Percentiles rank a stretch among this genome's conserved stretches.
These are phyloP conservation scores for Harpagoxenus sublaevis DNA, from an alignment of 2,888 invertebrate genomes.

Conservation along the genomic window DNA sequence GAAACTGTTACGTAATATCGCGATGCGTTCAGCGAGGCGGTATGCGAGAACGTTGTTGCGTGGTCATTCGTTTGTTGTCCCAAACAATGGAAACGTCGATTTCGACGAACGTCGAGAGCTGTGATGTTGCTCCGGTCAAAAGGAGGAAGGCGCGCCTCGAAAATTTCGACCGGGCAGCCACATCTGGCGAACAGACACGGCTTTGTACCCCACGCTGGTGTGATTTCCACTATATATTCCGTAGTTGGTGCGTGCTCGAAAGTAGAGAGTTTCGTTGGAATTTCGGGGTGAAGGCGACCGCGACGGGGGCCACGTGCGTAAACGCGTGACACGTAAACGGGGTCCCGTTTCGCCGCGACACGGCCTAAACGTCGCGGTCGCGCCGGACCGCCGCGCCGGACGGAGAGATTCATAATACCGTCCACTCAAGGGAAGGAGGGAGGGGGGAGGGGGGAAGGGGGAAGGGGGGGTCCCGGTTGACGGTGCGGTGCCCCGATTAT, in stretches of 20 bases:
- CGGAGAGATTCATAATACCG: background rate
- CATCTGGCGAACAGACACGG: constrained; percentile 81
- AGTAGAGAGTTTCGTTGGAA: constrained; percentile 59
- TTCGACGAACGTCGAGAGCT: constrained; percentile 44
- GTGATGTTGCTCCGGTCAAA: constrained; percentile 52
- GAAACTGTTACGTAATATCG: background rate
- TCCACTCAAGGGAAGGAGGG: background rate
- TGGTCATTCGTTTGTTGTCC: constrained; percentile 13
- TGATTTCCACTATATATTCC: constrained; percentile 53
- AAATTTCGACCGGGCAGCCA: constrained; percentile 67
- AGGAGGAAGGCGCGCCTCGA: constrained; percentile 44
- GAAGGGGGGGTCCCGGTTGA: too few relatives aligned
- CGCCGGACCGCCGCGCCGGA: background rate
- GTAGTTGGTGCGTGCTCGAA: constrained; percentile 61
- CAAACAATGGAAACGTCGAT: constrained; percentile 60
- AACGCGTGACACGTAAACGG: background rate
- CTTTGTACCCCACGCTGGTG: constrained; percentile 49
- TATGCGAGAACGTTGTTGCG: background rate
- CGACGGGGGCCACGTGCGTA: constrained; percentile 60
- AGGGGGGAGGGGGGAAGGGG: too few relatives aligned
- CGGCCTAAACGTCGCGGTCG: background rate
- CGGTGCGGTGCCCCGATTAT: background rate
- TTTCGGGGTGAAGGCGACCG: too few relatives aligned
- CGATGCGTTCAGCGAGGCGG: background rate
- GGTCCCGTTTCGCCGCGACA: background rate